Base-by-base conservation (phyloP, 2,113 vertebrate species). In the Pterophyllum scalare region DNA sequence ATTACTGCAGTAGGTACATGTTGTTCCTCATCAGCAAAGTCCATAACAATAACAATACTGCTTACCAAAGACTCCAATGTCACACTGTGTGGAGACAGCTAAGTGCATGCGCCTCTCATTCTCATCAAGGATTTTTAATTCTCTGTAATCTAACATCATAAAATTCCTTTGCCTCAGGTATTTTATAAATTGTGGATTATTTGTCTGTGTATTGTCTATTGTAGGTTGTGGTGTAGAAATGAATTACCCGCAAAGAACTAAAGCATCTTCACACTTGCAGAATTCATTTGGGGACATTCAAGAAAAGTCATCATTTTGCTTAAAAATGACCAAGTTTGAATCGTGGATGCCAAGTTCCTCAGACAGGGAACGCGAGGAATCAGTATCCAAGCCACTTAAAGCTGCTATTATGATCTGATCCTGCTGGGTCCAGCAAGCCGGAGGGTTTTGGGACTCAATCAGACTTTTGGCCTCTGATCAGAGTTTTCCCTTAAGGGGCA, bases 321-420 rank as follows among this genome's bases (percentile, higher is more conserved):
- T 60, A 46, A 20, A 75, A 75, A 49, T 31, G 46, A 9, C 15
- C 17, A 70, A 64, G 19, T 77, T 83, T 57, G 67, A 81, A 75
- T 76, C n/a, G 28, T 17, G 58, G 58, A 75, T 17, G 10, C 58
- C 78, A 35, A 26, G 40, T 62, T 49, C n/a, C 60, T 81, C 19
- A 1, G 5, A 54, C 24, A 15, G 52, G 40, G 20, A 75, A 81
- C 26, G 38, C 56, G 77, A 86, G 61, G 61, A 76, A 85, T 75
- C 65, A 52, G 70, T 57, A 19, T 83, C 67, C 4, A 8, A 54
- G 43, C 22, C 79, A 59, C 24, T 67, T 43, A 38, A 58, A 89
- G 84, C 77, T 84, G 75, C 75, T 57, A 17, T 49, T 78, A 77
- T 79, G 84, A 80, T 84, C 26, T 35, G 76, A 64, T 80, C 59